Evolutionary conservation across 2,888 invertebrate genomes (phyloP).

Genomic region (Drosophila suboccidentalis): DNA sequence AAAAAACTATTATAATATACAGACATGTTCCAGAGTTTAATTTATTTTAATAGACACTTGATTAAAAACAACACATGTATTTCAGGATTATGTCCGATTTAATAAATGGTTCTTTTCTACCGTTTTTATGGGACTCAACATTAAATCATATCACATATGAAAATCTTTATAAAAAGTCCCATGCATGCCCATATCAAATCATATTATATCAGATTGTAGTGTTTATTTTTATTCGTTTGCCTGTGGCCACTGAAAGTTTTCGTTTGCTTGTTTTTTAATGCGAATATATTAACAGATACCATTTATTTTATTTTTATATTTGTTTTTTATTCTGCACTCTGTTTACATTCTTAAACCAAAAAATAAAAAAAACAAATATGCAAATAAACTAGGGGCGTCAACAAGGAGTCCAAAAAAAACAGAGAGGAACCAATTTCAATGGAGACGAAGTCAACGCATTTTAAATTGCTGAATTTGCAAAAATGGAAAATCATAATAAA

Average conservation of each 20-base stretch:
- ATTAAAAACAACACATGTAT: not conserved
- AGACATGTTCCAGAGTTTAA: not conserved
- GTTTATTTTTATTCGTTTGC: conserved; percentile 34
- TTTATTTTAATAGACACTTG: too few species aligned
- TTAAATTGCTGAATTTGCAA: conserved; percentile 55
- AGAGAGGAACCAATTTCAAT: conserved; percentile 60
- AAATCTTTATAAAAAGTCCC: not conserved
- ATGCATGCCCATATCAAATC: conserved; percentile 5
- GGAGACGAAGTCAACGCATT: conserved; percentile 53
- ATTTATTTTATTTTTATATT: conserved; percentile 26
- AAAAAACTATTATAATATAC: not conserved
- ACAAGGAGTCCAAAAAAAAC: not conserved
- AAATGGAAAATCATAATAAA: conserved; percentile 77
- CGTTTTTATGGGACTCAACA: not conserved
- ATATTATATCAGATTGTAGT: conserved; percentile 28
- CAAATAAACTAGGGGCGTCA: conserved; percentile 32
- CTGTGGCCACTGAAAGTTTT: conserved; percentile 53
- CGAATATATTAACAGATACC: conserved; percentile 57
- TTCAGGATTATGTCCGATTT: not conserved
- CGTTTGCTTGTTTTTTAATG: conserved; percentile 36
- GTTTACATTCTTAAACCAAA: conserved; percentile 50
- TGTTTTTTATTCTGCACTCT: conserved; percentile 11
- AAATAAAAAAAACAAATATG: conserved; percentile 25
- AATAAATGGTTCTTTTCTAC: not conserved
- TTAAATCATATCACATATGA: not conserved